Evolutionary conservation across 2,888 invertebrate genomes (phyloP), one percentile per base, ranked within the genome.

Genomic region (Tachina grossa): DNA sequence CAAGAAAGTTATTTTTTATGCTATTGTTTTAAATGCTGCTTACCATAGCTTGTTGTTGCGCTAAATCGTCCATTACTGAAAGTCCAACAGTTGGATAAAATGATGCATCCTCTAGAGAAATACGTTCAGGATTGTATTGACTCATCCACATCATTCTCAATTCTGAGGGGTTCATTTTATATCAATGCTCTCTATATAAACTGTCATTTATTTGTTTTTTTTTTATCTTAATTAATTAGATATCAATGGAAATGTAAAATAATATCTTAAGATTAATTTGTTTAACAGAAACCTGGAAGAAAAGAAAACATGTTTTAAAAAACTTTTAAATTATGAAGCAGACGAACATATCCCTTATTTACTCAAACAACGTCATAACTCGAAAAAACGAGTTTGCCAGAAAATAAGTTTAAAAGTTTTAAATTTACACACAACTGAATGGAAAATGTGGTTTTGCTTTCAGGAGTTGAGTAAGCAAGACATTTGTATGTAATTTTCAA

Each of bases 61-160:
- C 89, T 84, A 94, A 92, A 89, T 94, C 94, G 87, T 94, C 94
- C 91, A 94, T 93, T 88, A 94, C 93, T 75, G 94, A 93, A 88
- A 94, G 91, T 85, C 94, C 94, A 77, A 93, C 91, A 39, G 93
- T 92, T 80, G 93, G 92, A 88, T 94, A 93, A 57, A 91, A 90
- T 79, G 91, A 90, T 47, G 92, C 90, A 91, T 93, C 93, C 83
- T 93, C 93, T 47, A 92, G 86, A 47, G 92, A 90, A 66, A 93
- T 91, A 74, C 92, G 91, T 80, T 93, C 93, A 6, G 92, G 91
- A 87, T 92, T 92, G 84, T 92, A 93, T 87, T 92, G 93, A 85
- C 95, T 95, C 95, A 95, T 95, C 95, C 95, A 95, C 90, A 88
- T 88, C 88, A 88, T 88, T 86, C 88, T 87, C 69, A 88, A 85